Percentiles rank a stretch among this genome's conserved stretches.
These are phyloP conservation scores for Hanleya hanleyi DNA, from an alignment of 2,888 invertebrate species.

Conservation along the genomic window DNA sequence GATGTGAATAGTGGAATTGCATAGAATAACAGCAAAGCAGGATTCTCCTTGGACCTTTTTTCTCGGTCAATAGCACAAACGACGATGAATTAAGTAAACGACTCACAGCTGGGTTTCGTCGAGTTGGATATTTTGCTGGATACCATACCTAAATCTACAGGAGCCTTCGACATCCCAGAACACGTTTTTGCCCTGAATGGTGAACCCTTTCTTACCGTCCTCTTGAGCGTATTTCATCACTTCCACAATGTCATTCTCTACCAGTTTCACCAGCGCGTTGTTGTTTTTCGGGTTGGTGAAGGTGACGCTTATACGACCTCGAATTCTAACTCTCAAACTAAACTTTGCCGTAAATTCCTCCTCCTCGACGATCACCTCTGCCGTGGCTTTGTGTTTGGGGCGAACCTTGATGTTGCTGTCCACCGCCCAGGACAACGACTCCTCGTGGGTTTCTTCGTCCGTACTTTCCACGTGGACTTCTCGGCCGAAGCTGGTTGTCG, in stretches of 20 bases:
- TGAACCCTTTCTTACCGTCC: slow-evolving; percentile 40
- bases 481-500: slow-evolving; percentile 72
- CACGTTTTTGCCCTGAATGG: slow-evolving; percentile 45
- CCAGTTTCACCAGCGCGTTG: slow-evolving; percentile 70
- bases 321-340: slow-evolving; percentile 64
- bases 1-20: too few relatives aligned
- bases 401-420: slow-evolving; percentile 74
- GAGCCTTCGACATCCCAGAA: slow-evolving; percentile 56
- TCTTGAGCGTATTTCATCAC: slow-evolving; percentile 50
- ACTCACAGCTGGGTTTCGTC: slow-evolving; percentile 58
- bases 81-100: too few relatives aligned
- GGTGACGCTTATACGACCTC: slow-evolving; percentile 67
- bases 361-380: slow-evolving; percentile 74
- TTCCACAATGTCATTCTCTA: slow-evolving; percentile 64
- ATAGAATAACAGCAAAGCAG: too few relatives aligned
- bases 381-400: slow-evolving; percentile 65
- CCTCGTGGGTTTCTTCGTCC: slow-evolving; percentile 67
- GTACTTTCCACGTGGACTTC: slow-evolving; percentile 71
- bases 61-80: too few relatives aligned
- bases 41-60: too few relatives aligned
- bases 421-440: slow-evolving; percentile 75
- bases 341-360: slow-evolving; percentile 74
- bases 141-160: slow-evolving; percentile 68
- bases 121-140: slow-evolving; percentile 69
- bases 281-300: slow-evolving; percentile 72